These are phyloP conservation scores for Stomatorhinus walkeri DNA, from an alignment of 2,797 vertebrate species.

Conservation along the genomic window DNA sequence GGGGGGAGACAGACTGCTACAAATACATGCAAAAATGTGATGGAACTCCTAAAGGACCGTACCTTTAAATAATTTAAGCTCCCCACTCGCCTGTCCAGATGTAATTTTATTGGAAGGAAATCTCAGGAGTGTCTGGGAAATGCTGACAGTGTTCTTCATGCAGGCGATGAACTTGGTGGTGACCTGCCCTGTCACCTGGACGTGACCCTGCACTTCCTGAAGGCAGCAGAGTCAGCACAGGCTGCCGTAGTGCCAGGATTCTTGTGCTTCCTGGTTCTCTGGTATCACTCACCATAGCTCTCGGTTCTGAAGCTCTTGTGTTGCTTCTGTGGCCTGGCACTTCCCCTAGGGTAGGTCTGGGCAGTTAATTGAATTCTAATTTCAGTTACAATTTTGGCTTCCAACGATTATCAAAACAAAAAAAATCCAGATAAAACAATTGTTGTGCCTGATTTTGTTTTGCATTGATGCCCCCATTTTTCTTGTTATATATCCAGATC, in stretches of 20 bases:
- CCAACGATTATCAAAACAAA: not conserved
- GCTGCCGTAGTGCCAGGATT: not conserved
- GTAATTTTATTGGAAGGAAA: not conserved
- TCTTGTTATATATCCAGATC: not conserved
- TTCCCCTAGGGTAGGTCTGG: not conserved
- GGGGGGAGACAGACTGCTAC: conserved; percentile 16
- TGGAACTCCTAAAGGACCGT: not conserved
- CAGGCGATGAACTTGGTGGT: not conserved
- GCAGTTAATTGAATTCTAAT: not conserved
- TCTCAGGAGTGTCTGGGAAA: not conserved
- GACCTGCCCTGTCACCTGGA: not conserved
- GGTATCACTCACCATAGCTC: not conserved
- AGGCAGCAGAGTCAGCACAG: not conserved
- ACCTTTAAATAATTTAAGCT: conserved; percentile 26
- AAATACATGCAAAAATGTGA: conserved; percentile 14
- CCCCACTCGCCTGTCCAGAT: not conserved
- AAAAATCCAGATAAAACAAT: not conserved
- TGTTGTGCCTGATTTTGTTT: not conserved
- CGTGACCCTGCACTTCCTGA: not conserved
- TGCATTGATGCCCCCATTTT: not conserved
- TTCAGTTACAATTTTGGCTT: not conserved
- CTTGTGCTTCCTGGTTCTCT: not conserved
- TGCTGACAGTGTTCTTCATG: not conserved
- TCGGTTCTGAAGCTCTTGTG: not conserved
- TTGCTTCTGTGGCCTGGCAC: not conserved